A percentile compares a stretch with the other conserved stretches of the same genome.
Evolutionary conservation across 2,797 vertebrate genomes (phyloP).

Genomic region (Chaetodon trifasciatus): DNA sequence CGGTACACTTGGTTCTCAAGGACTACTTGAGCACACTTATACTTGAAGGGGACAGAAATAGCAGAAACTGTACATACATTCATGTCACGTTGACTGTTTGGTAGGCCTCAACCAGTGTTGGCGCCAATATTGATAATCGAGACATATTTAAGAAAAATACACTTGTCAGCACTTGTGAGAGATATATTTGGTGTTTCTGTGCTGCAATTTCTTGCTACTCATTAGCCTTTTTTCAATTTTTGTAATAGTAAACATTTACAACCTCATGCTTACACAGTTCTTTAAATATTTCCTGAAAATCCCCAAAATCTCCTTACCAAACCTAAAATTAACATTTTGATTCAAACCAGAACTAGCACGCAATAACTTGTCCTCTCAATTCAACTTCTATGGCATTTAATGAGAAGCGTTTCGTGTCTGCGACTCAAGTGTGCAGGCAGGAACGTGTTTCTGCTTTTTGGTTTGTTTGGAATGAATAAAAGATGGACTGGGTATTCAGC

Average conservation of each 20-base stretch:
- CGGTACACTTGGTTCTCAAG: too few species aligned
- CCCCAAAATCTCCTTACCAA: not conserved
- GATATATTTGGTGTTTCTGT: too few species aligned
- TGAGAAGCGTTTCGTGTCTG: not conserved
- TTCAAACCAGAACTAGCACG: not conserved
- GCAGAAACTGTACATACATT: too few species aligned
- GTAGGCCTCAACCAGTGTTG: too few species aligned
- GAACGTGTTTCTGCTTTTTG: not conserved
- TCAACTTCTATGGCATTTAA: not conserved
- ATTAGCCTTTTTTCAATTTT: too few species aligned
- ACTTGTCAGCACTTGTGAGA: too few species aligned
- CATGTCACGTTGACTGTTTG: too few species aligned
- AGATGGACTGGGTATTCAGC: constrained; percentile 12
- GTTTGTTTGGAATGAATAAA: constrained; percentile 14
- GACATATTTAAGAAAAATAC: too few species aligned
- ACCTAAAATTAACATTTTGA: not conserved
- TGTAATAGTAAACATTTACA: not conserved
- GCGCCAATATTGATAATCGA: too few species aligned
- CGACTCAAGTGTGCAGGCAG: not conserved
- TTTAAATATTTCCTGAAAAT: not conserved
- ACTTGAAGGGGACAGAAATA: too few species aligned
- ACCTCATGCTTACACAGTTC: not conserved
- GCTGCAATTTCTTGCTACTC: too few species aligned
- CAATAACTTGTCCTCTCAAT: not conserved
- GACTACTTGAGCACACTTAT: too few species aligned